Evolutionary conservation across 2,888 invertebrate species (phyloP), one percentile per base, ranked within the genome.

Genomic region (Leptinotarsa haldemani): DNA sequence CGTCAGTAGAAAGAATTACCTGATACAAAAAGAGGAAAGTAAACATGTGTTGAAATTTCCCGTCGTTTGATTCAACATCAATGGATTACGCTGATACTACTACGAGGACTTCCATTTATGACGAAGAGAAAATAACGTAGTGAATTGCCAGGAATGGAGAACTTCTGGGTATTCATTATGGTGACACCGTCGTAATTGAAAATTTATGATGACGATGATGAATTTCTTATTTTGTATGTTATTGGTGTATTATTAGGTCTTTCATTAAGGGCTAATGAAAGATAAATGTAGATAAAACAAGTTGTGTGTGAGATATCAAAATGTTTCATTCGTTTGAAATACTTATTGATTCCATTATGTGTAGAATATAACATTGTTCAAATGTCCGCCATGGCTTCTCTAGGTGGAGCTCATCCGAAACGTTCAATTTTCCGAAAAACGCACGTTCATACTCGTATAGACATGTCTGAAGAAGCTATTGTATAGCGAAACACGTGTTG

Each of bases 11-110:
- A 20, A 56, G 9, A 22, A 56, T 56, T 56, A 56, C 22, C 18
- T 5, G 22, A 56, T 20, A 22, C 50, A n/a, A 56, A 56, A 56
- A 56, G 22, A 22, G 22, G 13, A 56, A 18, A 16, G 22, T 56
- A 22, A 56, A 53, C 13, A 56, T 18, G 20, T 56, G 53, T 56
- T 56, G 53, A 56, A 56, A 56, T 56, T 56, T 56, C 53, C 53
- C 53, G 53, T 20, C 53, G 15, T 20, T 20, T 22, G 22, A 15
- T 56, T 22, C 22, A 56, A 25, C 1, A 56, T 12, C 22, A 56
- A 25, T 40, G 40, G 40, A 40, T 40, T 22, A 22, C 13, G 22
- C 20, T 56, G 22, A 12, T 22, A 22, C 18, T 9, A 20, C 56
- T 56, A 56, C 16, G 22, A 20, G 12, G 22, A 56, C 22, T 56